Evolutionary conservation across 1,140 invertebrate genomes (phyloP).

Genomic region (Drosophila parabipectinata): DNA sequence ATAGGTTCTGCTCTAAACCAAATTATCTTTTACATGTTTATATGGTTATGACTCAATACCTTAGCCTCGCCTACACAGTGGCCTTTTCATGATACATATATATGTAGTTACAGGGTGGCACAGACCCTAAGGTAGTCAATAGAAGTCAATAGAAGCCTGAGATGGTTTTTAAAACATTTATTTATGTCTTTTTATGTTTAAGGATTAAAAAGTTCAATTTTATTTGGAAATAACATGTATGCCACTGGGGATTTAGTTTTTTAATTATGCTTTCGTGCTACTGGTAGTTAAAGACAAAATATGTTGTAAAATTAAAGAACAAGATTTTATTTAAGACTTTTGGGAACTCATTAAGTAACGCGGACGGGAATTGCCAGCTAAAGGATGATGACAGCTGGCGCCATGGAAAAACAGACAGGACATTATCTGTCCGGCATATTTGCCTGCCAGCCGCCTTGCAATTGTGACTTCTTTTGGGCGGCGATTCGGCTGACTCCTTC

Average conservation of each 20-base stretch:
- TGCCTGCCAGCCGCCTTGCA: constrained; percentile 21
- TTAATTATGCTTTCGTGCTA: not conserved
- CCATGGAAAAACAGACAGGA: constrained; percentile 42
- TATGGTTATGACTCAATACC: constrained; percentile 5
- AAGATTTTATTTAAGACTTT: constrained; percentile 2
- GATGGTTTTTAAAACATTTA: not conserved
- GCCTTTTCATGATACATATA: not conserved
- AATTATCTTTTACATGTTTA: constrained; percentile 30
- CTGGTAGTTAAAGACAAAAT: not conserved
- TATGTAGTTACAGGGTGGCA: not conserved
- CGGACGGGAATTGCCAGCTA: constrained; percentile 11
- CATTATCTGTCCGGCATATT: constrained; percentile 56
- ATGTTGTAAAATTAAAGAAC: constrained; percentile 21
- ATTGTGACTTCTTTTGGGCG: constrained; percentile 25
- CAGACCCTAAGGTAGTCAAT: not conserved
- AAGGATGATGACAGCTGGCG: constrained; percentile 65
- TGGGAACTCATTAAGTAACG: constrained; percentile 49
- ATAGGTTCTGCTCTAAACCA: constrained; percentile 14
- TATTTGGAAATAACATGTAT: constrained; percentile 12
- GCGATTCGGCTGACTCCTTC: constrained; percentile 13
- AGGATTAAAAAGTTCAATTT: constrained; percentile 43
- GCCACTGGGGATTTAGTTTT: constrained; percentile 19
- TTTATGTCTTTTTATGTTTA: not conserved
- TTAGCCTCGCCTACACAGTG: not conserved
- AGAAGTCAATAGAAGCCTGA: constrained; percentile 31